Conservation (phyloP, 2,113 vertebrate genomes). For the human region GRCh38 chr12:30900001-30900500, state of each 20-base stretch:
- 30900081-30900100: neutral
- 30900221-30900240: neutral
- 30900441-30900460: accelerated
- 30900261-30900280: neutral
- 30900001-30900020: neutral
- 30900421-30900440: neutral
- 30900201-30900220: neutral
- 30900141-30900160: neutral
- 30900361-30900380: neutral
- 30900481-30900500: neutral
- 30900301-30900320: neutral
- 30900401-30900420: neutral
- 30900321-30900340: neutral
- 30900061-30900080: too few species aligned
- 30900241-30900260: neutral
- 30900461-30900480: neutral
- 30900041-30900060: neutral
- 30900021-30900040: neutral
- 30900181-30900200: too few species aligned
- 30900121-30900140: neutral
- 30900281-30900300: neutral
- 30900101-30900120: neutral
- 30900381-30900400: neutral
- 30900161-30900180: neutral
- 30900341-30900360: neutral